These are phyloP conservation scores for Yponomeuta malinellus DNA, from an alignment of 2,888 invertebrate species.

Conservation along the genomic window DNA sequence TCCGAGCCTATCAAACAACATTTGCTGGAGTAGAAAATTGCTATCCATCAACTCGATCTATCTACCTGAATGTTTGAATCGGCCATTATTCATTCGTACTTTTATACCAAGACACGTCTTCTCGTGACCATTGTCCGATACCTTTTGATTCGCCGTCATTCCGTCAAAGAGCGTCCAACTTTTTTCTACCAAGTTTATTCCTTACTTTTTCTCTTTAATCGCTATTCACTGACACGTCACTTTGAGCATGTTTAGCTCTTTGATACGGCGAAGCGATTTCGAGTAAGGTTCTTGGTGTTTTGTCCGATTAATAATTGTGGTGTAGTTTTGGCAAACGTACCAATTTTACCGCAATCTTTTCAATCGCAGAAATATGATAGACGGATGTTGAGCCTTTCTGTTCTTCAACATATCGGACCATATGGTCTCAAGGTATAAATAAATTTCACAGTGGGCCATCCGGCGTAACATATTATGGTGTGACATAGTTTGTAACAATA, in stretches of 20 bases:
- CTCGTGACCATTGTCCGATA: constrained; percentile 72
- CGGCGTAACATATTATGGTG: neutral
- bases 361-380: neutral
- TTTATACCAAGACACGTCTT: constrained; percentile 45
- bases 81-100: constrained; percentile 47
- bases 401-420: neutral
- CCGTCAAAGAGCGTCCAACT: constrained; percentile 35
- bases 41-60: constrained; percentile 51
- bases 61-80: constrained; percentile 61
- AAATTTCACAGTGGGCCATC: neutral
- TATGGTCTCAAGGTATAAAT: neutral
- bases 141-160: constrained; percentile 61
- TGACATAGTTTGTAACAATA: neutral
- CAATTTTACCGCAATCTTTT: neutral
- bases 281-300: constrained; percentile 5
- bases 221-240: constrained; percentile 49
- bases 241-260: constrained; percentile 39
- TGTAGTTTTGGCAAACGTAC: constrained; percentile 13
- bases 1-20: neutral
- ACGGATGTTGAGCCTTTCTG: neutral
- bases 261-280: constrained; percentile 34
- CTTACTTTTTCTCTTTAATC: constrained; percentile 37
- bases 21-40: constrained; percentile 56
- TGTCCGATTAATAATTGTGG: constrained; percentile 16
- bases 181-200: constrained; percentile 24